phyloP scores from a whole-genome alignment of 1,140 invertebrate genomes.

The Aphaenogaster floridana region DNA sequence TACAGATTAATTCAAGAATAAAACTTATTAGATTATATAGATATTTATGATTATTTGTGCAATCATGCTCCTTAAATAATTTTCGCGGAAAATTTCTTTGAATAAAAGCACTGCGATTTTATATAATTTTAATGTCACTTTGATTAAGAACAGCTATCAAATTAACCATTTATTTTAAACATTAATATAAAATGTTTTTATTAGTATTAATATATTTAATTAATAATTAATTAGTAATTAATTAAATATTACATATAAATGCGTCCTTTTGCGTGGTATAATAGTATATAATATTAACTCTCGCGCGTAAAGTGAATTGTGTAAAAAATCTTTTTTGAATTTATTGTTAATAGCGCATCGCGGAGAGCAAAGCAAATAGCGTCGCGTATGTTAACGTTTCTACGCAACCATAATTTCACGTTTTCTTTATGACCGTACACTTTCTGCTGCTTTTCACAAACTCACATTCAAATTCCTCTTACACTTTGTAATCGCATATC shows the following conservation, averaged over 20 bases:
- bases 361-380: neutral
- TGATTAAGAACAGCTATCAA: neutral
- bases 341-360: neutral
- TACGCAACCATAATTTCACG: conserved; percentile 14
- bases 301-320: neutral
- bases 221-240: neutral
- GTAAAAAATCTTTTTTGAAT: neutral
- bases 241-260: neutral
- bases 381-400: neutral
- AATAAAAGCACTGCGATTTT: neutral
- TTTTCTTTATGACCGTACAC: neutral
- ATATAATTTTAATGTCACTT: neutral
- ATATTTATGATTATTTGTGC: neutral
- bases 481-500: conserved; percentile 34
- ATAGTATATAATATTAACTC: neutral
- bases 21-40: neutral
- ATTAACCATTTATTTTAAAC: conserved; percentile 9
- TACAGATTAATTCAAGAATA: neutral
- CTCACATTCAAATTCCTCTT: neutral
- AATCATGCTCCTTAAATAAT: neutral
- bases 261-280: neutral
- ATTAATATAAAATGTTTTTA: neutral
- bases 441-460: neutral
- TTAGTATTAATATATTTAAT: neutral
- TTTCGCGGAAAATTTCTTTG: neutral